Conservation (phyloP, 2,113 vertebrate species). For the Catagonus wagneri region DNA sequence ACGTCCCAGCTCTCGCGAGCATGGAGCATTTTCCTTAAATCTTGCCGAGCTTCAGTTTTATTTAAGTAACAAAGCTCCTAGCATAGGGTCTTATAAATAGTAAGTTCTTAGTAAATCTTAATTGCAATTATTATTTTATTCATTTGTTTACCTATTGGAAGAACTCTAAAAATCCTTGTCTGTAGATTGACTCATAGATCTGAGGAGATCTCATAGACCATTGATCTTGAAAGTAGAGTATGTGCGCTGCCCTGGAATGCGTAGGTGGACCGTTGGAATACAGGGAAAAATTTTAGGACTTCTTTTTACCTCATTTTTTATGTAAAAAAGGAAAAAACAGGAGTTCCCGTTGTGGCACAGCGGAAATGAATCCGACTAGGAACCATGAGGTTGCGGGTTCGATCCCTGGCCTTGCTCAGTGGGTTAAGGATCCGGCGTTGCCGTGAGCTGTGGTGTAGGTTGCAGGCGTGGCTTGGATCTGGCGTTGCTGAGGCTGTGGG, state of each 20-base stretch:
- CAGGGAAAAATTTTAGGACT: neutral
- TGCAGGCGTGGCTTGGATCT: too few relatives aligned
- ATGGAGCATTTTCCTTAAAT: neutral
- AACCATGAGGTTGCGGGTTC: too few relatives aligned
- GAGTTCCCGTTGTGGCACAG: too few relatives aligned
- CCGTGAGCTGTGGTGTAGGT: too few relatives aligned
- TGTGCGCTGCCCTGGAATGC: neutral
- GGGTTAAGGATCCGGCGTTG: too few relatives aligned
- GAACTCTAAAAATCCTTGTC: conserved; percentile 18
- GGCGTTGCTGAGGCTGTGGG: too few relatives aligned
- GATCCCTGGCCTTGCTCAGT: too few relatives aligned
- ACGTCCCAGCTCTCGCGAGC: neutral
- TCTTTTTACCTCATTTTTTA: neutral
- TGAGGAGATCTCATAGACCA: neutral
- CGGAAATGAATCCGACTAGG: too few relatives aligned
- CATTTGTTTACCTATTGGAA: neutral
- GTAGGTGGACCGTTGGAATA: neutral
- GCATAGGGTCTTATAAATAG: neutral
- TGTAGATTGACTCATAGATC: neutral
- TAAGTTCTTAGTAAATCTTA: conserved; percentile 44
- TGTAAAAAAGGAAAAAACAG: neutral
- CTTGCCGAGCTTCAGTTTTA: neutral
- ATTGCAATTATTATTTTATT: conserved; percentile 29
- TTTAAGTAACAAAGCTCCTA: neutral
- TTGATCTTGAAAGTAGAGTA: neutral